Percentiles rank a stretch among this genome's conserved stretches.
Conservation (phyloP, 2,113 vertebrate species). For the Excalfactoria chinensis region DNA sequence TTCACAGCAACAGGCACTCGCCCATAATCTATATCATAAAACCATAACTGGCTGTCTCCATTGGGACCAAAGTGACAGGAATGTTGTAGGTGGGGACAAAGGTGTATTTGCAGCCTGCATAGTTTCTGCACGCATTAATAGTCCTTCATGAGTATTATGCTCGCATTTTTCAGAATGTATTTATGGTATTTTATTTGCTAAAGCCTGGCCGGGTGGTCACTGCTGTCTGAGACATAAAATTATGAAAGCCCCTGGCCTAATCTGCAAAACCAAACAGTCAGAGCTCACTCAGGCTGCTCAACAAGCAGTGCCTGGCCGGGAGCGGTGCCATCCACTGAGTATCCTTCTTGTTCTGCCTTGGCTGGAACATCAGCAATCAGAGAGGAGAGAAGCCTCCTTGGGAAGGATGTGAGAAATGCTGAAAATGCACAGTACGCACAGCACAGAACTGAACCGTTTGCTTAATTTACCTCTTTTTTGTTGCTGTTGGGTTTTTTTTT, state of each 20-base stretch:
- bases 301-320: fast-evolving
- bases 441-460: background rate
- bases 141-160: constrained; percentile 60
- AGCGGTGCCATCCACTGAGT: background rate
- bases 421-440: background rate
- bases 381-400: background rate
- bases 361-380: background rate
- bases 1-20: background rate
- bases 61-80: constrained; percentile 35
- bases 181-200: constrained; percentile 67
- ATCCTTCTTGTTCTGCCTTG: background rate
- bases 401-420: background rate
- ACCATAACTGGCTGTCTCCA: constrained; percentile 3
- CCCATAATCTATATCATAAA: constrained; percentile 8
- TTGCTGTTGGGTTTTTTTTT: background rate
- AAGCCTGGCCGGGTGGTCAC: constrained; percentile 22
- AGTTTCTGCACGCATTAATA: constrained; percentile 59
- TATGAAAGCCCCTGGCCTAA: background rate
- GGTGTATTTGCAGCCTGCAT: constrained; percentile 63
- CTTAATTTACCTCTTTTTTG: background rate
- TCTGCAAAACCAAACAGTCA: background rate
- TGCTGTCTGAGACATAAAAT: constrained; percentile 24
- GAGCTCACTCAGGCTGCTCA: background rate
- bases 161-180: constrained; percentile 67
- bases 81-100: constrained; percentile 47